Conservation (phyloP, 2,113 vertebrate genomes). For the Actenoides hombroni region DNA sequence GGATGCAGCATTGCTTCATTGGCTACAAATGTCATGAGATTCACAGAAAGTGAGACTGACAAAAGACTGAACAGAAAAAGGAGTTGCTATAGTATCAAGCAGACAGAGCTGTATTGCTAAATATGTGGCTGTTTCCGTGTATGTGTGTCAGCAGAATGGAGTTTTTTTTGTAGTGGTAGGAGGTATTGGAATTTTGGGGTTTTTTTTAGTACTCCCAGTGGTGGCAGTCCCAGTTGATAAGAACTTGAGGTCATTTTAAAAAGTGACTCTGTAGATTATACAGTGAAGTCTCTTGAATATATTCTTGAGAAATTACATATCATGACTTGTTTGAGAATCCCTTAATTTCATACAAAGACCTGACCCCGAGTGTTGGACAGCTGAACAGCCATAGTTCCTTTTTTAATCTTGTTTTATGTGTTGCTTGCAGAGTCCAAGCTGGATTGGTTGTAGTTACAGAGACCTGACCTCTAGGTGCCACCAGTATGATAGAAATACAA, state of each 20-base stretch:
- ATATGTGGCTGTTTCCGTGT: not conserved
- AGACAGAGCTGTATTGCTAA: not conserved
- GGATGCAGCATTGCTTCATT: not conserved
- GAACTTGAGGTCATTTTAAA: not conserved
- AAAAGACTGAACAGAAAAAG: not conserved
- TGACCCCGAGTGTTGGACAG: not conserved
- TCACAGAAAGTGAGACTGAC: not conserved
- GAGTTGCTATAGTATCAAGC: not conserved
- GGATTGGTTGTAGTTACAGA: not conserved
- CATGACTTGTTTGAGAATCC: not conserved
- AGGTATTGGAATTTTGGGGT: not conserved
- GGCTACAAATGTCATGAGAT: not conserved
- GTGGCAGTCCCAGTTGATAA: not conserved
- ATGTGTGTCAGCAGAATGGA: not conserved
- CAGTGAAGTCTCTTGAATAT: not conserved
- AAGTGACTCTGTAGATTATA: not conserved
- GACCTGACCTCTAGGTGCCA: not conserved
- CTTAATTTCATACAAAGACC: not conserved
- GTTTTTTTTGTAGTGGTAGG: not conserved
- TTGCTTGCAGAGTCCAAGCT: not conserved
- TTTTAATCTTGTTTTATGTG: not conserved
- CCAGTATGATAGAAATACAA: not conserved
- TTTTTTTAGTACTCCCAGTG: not conserved
- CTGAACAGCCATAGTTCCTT: not conserved
- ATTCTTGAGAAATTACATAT: not conserved